These are phyloP conservation scores for Tupiocoris notatus DNA, from an alignment of 2,888 invertebrate species.

Conservation along the genomic window DNA sequence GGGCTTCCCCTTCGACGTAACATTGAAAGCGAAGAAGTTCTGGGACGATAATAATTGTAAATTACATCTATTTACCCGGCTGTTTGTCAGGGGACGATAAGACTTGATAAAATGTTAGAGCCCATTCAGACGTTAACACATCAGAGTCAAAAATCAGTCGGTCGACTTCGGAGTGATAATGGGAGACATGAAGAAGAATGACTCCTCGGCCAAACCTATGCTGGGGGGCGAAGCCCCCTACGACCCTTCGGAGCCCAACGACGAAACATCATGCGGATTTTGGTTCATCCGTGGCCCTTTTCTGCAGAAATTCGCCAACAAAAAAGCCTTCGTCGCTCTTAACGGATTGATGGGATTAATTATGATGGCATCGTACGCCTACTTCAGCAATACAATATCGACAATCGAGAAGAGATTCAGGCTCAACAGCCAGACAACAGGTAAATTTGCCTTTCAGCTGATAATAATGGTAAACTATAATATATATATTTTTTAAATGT, in stretches of 20 bases:
- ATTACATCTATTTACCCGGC: neutral
- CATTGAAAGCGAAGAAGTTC: neutral
- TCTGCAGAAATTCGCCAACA: slow-evolving; percentile 61
- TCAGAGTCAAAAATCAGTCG: neutral
- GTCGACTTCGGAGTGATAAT: neutral
- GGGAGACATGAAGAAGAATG: neutral
- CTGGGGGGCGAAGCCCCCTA: neutral
- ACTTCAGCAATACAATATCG: slow-evolving; percentile 70
- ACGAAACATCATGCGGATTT: slow-evolving; percentile 65
- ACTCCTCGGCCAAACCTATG: neutral
- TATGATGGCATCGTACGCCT: slow-evolving; percentile 67
- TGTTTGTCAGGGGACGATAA: neutral
- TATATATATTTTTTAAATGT: too few relatives aligned
- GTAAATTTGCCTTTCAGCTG: too few relatives aligned
- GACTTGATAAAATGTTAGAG: neutral
- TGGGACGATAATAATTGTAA: neutral
- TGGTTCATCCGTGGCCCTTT: slow-evolving; percentile 59
- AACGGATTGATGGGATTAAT: slow-evolving; percentile 68
- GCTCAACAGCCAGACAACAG: slow-evolving; percentile 69
- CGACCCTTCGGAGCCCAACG: slow-evolving; percentile 47
- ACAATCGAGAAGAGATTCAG: slow-evolving; percentile 72
- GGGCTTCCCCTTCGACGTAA: too few relatives aligned
- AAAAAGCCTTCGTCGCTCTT: slow-evolving; percentile 61
- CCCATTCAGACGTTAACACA: neutral
- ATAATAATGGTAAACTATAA: too few relatives aligned